Conservation (phyloP, 2,888 invertebrate species). For the Tanytarsus gracilentus region DNA sequence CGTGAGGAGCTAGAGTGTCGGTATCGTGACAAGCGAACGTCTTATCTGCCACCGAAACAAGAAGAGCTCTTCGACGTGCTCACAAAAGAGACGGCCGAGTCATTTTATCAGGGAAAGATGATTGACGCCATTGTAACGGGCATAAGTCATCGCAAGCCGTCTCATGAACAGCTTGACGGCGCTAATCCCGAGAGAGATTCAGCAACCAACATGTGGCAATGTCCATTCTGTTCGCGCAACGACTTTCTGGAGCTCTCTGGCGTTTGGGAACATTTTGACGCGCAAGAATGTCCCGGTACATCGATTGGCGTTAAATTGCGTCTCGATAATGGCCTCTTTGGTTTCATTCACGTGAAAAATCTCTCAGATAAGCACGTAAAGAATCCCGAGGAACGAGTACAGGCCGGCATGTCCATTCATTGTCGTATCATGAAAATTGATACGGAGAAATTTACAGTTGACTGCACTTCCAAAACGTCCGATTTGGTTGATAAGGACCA, state of each 20-base stretch:
- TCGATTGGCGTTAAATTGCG: constrained; percentile 84
- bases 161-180: constrained; percentile 87
- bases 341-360: constrained; percentile 89
- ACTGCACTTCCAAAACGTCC: constrained; percentile 86
- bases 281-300: constrained; percentile 89
- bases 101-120: constrained; percentile 83
- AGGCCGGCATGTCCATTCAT: constrained; percentile 72
- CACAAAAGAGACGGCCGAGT: constrained; percentile 91
- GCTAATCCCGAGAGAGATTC: constrained; percentile 94
- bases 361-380: constrained; percentile 87
- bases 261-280: constrained; percentile 98
- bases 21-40: constrained; percentile 78
- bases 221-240: constrained; percentile 92
- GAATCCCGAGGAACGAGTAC: constrained; percentile 87
- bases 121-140: constrained; percentile 71
- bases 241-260: constrained; percentile 93
- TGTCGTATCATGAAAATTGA: constrained; percentile 92
- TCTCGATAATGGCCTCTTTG: constrained; percentile 85
- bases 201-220: constrained; percentile 92
- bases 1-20: constrained; percentile 88
- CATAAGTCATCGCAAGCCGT: constrained; percentile 79
- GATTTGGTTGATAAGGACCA: constrained; percentile 85
- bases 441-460: constrained; percentile 85
- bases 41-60: constrained; percentile 67
- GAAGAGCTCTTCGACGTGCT: constrained; percentile 91